These are phyloP conservation scores for Falco punctatus DNA, from an alignment of 2,113 vertebrate genomes.

Conservation along the genomic window DNA sequence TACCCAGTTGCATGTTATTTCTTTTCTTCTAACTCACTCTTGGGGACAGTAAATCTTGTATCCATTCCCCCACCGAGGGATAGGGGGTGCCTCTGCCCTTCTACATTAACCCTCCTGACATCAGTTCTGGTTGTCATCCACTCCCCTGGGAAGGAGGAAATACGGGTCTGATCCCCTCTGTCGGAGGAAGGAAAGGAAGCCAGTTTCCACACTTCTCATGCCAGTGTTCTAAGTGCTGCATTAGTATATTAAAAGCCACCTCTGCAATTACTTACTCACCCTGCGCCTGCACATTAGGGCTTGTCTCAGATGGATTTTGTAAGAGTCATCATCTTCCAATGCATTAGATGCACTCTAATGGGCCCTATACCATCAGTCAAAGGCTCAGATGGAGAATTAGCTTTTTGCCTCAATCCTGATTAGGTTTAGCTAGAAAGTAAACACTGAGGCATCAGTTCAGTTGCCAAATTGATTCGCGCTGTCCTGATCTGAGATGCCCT, in stretches of 20 bases:
- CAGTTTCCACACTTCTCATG: not conserved
- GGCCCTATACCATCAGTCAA: not conserved
- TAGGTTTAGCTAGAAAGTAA: not conserved
- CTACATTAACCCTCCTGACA: not conserved
- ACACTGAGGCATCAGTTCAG: not conserved
- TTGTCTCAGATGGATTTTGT: slow-evolving; percentile 6
- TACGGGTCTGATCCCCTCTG: not conserved
- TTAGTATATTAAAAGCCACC: slow-evolving; percentile 25
- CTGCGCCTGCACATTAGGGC: not conserved
- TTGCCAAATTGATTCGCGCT: not conserved
- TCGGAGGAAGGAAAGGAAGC: not conserved
- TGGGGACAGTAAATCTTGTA: not conserved
- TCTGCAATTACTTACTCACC: not conserved
- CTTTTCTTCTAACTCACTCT: not conserved
- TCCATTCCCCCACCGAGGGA: not conserved
- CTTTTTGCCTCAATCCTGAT: not conserved
- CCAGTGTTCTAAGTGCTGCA: not conserved
- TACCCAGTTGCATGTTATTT: not conserved
- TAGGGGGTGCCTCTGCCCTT: not conserved
- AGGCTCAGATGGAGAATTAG: not conserved
- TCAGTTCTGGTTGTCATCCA: slow-evolving; percentile 10
- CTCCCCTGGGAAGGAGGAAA: slow-evolving; percentile 2
- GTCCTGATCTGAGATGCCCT: not conserved
- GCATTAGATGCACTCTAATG: not conserved
- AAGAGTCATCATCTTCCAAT: not conserved